Evolutionary conservation across 1,140 invertebrate species (phyloP), one percentile per base, ranked within the genome.

Genomic region (Hydropsyche tenuis): DNA sequence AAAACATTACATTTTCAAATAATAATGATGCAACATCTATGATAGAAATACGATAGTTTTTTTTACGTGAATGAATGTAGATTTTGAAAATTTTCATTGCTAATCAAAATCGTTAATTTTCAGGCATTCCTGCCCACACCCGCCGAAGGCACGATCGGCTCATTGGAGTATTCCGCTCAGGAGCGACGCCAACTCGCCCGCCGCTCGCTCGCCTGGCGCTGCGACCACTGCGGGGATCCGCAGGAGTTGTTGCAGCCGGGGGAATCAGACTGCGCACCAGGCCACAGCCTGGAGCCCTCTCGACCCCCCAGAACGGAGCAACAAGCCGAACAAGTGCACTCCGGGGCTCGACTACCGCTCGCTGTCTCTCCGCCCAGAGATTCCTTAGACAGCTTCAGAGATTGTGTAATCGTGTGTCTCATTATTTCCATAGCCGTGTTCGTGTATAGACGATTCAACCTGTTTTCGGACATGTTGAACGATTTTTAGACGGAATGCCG

Each of bases 61-160:
- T n/a, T n/a, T n/a, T n/a, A n/a, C n/a, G n/a, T n/a, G n/a, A n/a
- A n/a, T n/a, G n/a, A n/a, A n/a, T n/a, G n/a, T n/a, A n/a, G n/a
- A n/a, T n/a, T n/a, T n/a, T n/a, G n/a, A n/a, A n/a, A n/a, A n/a
- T n/a, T n/a, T n/a, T n/a, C n/a, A n/a, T n/a, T n/a, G n/a, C n/a
- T n/a, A n/a, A n/a, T n/a, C n/a, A n/a, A n/a, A n/a, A n/a, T n/a
- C n/a, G n/a, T n/a, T n/a, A n/a, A 37, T 37, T 37, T 37, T 37
- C 95, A 96, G 77, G 91, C 92, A 12, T 97, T 97, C 81, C 95
- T 97, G 93, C 94, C 94, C 1, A 94, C 93, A 14, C 86, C 89
- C 53, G 91, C 91, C 46, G 89, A 88, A 75, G 93, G 94, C 20
- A 94, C 94, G 7, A 91, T 96, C 70, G 95, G 94, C 12, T 93